A percentile compares a stretch with the other conserved stretches of the same genome.
phyloP scores from a whole-genome alignment of 2,797 vertebrate species.

The Periparus ater region DNA sequence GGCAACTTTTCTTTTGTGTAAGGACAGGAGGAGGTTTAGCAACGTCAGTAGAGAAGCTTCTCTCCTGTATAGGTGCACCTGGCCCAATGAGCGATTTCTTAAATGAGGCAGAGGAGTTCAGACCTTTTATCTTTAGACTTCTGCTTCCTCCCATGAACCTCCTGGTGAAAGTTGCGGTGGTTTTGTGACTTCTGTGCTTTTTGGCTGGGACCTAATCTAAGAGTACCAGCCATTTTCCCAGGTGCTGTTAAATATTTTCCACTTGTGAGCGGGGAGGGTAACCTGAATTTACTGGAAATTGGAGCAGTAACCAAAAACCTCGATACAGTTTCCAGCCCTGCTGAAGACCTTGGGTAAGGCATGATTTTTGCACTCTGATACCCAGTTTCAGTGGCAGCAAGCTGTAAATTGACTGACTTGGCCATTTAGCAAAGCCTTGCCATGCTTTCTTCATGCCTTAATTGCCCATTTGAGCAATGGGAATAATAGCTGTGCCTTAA shows the following conservation, averaged over 20 bases:
- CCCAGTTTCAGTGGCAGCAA: background rate
- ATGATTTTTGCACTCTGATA: background rate
- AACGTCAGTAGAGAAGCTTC: rapidly evolving
- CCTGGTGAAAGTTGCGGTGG: background rate
- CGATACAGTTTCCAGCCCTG: background rate
- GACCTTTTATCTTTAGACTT: slow-evolving; percentile 29
- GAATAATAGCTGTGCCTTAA: background rate
- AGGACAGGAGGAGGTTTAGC: background rate
- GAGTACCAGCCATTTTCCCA: background rate
- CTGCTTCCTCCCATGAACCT: background rate
- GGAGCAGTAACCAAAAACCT: background rate
- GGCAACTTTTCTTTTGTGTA: background rate
- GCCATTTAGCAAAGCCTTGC: background rate
- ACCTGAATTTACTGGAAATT: background rate
- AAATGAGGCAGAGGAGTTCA: background rate
- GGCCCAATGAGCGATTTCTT: background rate
- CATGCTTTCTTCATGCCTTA: background rate
- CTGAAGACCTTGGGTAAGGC: background rate
- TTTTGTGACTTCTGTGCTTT: background rate
- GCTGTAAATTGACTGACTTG: background rate
- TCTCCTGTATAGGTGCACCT: background rate
- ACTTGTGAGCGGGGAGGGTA: background rate
- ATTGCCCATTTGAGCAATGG: background rate
- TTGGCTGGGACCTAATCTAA: background rate
- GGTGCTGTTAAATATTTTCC: background rate